These are phyloP conservation scores for Amphiduros pacificus DNA, from an alignment of 2,888 invertebrate species.

Conservation along the genomic window DNA sequence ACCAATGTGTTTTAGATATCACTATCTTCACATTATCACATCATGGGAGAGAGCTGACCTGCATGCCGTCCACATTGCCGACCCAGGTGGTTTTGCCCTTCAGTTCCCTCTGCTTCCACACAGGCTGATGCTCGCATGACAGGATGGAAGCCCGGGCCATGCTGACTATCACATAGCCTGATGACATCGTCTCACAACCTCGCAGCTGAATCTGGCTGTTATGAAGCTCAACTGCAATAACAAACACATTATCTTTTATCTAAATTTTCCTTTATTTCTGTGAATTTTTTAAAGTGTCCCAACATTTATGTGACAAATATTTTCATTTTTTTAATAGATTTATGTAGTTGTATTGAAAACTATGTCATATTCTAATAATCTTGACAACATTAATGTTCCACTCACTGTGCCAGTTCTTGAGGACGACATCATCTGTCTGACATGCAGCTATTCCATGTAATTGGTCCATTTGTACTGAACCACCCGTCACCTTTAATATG, in stretches of 20 bases:
- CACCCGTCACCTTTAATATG: conserved; percentile 58
- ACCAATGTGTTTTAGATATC: no score
- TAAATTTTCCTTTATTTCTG: no score
- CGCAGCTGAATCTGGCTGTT: conserved; percentile 88
- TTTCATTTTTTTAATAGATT: no score
- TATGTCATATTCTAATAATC: no score
- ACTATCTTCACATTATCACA: no score
- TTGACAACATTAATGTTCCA: not conserved
- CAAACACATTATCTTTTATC: no score
- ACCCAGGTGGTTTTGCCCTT: conserved; percentile 96
- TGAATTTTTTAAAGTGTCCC: no score
- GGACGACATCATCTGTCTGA: conserved; percentile 85
- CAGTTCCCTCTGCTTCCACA: conserved; percentile 78
- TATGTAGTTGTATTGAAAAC: no score
- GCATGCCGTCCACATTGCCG: conserved; percentile 94
- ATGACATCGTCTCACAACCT: conserved; percentile 94
- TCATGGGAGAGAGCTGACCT: conserved; percentile 61
- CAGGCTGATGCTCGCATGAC: conserved; percentile 84
- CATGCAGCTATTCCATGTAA: conserved; percentile 85
- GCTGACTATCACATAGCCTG: conserved; percentile 94
- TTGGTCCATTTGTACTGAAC: conserved; percentile 65
- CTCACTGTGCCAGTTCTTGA: conserved; percentile 92
- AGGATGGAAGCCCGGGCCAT: conserved; percentile 94
- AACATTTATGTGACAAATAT: no score
- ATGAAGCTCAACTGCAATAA: conserved; percentile 73